Evolutionary conservation across 2,888 invertebrate genomes (phyloP).

Genomic region (Drosophila melanosoma): DNA sequence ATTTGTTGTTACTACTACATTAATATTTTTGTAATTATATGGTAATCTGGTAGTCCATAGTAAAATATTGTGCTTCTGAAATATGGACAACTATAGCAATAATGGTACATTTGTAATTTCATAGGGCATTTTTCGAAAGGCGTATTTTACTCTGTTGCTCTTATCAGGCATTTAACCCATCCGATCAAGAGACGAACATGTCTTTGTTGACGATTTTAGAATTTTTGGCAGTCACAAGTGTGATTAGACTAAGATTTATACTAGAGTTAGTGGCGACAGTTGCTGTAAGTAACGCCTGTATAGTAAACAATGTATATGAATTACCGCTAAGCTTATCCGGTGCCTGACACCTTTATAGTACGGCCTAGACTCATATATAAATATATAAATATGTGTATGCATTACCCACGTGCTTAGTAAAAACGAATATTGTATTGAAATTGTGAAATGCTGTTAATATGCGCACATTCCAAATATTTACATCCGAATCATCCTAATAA

Average conservation of each 20-base stretch:
- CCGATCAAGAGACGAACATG: constrained; percentile 32
- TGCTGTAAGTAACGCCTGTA: constrained; percentile 71
- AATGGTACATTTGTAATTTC: neutral
- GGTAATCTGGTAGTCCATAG: neutral
- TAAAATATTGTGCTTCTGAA: neutral
- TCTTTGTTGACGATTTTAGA: constrained; percentile 35
- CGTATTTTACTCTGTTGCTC: constrained; percentile 34
- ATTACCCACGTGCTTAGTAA: constrained; percentile 54
- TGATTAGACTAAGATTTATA: constrained; percentile 60
- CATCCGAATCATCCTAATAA: constrained; percentile 40
- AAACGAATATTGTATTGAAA: constrained; percentile 57
- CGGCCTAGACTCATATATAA: constrained; percentile 9
- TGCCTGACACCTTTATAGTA: constrained; percentile 55
- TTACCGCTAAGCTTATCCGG: constrained; percentile 42
- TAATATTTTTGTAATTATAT: neutral
- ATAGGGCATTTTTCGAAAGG: constrained; percentile 32
- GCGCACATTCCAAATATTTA: constrained; percentile 5
- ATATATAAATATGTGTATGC: constrained; percentile 15
- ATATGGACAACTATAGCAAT: neutral
- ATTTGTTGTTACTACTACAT: neutral
- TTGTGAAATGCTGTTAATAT: constrained; percentile 26
- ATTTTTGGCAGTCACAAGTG: constrained; percentile 35
- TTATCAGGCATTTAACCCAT: constrained; percentile 74
- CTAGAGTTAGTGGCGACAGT: constrained; percentile 32
- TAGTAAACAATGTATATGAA: constrained; percentile 40